Evolutionary conservation across 2,888 invertebrate genomes (phyloP).

Genomic region (Hirudinaria manillensis): DNA sequence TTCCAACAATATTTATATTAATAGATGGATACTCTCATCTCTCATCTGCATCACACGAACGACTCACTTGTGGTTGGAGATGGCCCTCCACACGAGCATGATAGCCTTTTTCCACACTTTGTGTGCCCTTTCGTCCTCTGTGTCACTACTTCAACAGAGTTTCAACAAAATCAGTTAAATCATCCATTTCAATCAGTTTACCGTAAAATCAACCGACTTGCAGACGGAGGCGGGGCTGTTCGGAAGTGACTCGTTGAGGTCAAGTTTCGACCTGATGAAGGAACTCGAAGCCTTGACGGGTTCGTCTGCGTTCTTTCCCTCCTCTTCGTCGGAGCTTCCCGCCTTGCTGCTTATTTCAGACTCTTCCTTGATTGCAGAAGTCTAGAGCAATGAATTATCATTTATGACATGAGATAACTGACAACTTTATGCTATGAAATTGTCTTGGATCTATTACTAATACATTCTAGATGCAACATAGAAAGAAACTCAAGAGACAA

Average conservation of each 20-base stretch:
- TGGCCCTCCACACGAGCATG: constrained; percentile 65
- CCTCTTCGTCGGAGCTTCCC: constrained; percentile 50
- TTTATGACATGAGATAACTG: no score
- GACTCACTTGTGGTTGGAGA: constrained; percentile 70
- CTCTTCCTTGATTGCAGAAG: constrained; percentile 24
- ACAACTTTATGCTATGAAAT: no score
- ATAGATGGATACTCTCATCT: neutral
- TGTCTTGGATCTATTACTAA: no score
- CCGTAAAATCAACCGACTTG: constrained; percentile 25
- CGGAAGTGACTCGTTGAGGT: constrained; percentile 61
- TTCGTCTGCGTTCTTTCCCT: constrained; percentile 4
- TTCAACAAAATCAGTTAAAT: neutral
- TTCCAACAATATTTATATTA: neutral
- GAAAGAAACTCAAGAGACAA: no score
- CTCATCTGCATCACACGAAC: neutral
- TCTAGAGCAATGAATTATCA: neutral
- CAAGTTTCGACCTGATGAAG: constrained; percentile 29
- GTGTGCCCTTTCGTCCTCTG: constrained; percentile 71
- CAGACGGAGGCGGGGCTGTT: constrained; percentile 57
- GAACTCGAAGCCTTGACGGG: constrained; percentile 39
- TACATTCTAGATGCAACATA: no score
- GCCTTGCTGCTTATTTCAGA: constrained; percentile 44
- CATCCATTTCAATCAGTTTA: neutral
- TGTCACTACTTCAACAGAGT: constrained; percentile 32
- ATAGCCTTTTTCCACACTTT: constrained; percentile 83